A percentile compares a stretch with the other conserved stretches of the same genome.
These are phyloP conservation scores for Leptobrachium leishanense DNA, from an alignment of 2,113 vertebrate species.

Conservation along the genomic window DNA sequence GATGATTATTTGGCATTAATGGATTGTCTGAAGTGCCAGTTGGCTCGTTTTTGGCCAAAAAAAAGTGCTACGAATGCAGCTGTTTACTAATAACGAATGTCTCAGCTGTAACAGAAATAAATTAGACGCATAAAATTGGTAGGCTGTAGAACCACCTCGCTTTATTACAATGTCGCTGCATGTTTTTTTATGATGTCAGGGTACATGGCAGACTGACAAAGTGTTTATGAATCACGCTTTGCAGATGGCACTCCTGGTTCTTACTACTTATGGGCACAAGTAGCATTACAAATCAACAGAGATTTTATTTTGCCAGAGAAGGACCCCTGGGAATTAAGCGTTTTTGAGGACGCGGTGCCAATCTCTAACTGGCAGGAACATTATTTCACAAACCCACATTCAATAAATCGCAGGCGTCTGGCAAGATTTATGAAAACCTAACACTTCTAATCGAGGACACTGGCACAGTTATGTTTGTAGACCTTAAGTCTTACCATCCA, in stretches of 20 bases:
- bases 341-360: conserved; percentile 74
- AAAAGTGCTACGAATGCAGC: conserved; percentile 75
- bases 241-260: conserved; percentile 81
- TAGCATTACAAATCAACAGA: conserved; percentile 71
- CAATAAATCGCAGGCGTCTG: conserved; percentile 65
- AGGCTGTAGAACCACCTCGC: conserved; percentile 71
- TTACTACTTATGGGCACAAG: conserved; percentile 74
- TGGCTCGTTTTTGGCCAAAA: conserved; percentile 61
- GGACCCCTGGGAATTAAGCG: conserved; percentile 76
- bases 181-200: conserved; percentile 82
- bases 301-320: conserved; percentile 70
- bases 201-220: conserved; percentile 80
- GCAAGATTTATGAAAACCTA: conserved; percentile 63
- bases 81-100: conserved; percentile 86
- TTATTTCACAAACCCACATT: conserved; percentile 68
- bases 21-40: conserved; percentile 75
- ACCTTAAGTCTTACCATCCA: not conserved
- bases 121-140: conserved; percentile 83
- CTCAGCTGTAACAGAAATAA: conserved; percentile 84
- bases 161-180: conserved; percentile 79
- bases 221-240: conserved; percentile 85
- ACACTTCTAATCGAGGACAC: conserved; percentile 43
- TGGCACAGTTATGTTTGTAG: not conserved
- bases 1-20: conserved; percentile 78
- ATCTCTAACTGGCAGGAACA: conserved; percentile 69